Percentiles rank a stretch among this genome's conserved stretches.
Evolutionary conservation across 2,888 invertebrate genomes (phyloP).

Genomic region (Nomada lathburiana): DNA sequence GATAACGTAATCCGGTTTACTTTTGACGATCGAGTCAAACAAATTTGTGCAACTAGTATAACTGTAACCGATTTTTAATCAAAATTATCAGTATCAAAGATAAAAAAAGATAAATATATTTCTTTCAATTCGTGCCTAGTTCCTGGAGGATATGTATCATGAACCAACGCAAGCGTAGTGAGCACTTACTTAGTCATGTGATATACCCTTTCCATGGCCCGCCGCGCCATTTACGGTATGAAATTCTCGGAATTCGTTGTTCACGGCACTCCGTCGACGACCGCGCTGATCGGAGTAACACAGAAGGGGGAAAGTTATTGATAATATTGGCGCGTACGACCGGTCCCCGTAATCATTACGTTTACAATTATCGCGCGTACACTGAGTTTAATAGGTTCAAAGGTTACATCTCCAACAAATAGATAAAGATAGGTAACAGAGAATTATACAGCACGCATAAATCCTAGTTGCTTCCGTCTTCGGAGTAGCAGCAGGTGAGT

Average conservation of each 20-base stretch:
- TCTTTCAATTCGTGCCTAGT: background rate
- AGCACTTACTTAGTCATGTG: constrained; percentile 67
- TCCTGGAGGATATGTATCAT: constrained; percentile 26
- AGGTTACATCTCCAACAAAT: constrained; percentile 26
- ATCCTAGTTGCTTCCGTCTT: constrained; percentile 65
- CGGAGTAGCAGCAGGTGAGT: constrained; percentile 71
- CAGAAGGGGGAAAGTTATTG: constrained; percentile 62
- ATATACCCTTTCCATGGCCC: constrained; percentile 59
- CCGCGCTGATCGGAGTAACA: constrained; percentile 53
- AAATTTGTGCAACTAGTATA: background rate
- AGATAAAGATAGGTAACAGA: constrained; percentile 20
- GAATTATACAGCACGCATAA: constrained; percentile 7
- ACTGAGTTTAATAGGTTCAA: constrained; percentile 29
- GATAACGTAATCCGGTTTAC: background rate
- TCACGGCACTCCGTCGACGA: constrained; percentile 59
- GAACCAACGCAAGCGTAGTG: constrained; percentile 29
- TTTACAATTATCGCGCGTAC: constrained; percentile 51
- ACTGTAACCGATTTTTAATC: background rate
- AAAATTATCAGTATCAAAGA: constrained; percentile 1
- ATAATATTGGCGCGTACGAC: constrained; percentile 69
- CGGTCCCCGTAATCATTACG: constrained; percentile 60
- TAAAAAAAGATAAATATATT: background rate
- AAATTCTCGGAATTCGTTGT: constrained; percentile 77
- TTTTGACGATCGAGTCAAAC: background rate
- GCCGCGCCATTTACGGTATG: constrained; percentile 77